Percentiles rank a stretch among this genome's conserved stretches.
These are phyloP conservation scores for Hystrix brachyura DNA, from an alignment of 2,113 vertebrate species.

Conservation along the genomic window DNA sequence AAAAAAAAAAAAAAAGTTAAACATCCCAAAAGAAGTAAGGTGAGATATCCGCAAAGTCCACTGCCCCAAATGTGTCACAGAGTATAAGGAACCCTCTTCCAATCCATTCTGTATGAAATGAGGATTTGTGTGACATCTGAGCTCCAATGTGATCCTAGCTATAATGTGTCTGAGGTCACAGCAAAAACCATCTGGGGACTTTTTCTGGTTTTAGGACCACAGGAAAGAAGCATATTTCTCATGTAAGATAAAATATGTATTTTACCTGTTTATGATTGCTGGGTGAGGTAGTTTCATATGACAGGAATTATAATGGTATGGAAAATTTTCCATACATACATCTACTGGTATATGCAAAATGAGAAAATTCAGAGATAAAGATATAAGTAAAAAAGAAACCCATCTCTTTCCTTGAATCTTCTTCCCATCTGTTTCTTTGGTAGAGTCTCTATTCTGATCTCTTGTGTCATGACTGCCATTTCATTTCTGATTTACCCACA, in stretches of 20 bases:
- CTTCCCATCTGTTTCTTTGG: background rate
- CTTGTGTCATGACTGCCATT: background rate
- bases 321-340: background rate
- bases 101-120: background rate
- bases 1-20: background rate
- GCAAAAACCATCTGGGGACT: background rate
- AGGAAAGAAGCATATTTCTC: background rate
- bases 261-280: conserved; percentile 15
- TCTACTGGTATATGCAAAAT: conserved; percentile 13
- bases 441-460: background rate
- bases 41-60: background rate
- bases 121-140: background rate
- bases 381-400: background rate
- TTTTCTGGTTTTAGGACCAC: background rate
- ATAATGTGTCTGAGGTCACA: background rate
- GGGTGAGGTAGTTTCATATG: background rate
- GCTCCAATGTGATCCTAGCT: background rate
- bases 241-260: background rate
- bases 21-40: background rate
- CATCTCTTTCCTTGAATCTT: background rate
- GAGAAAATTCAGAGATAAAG: background rate
- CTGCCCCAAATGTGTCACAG: background rate
- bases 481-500: background rate
- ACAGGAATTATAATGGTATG: background rate
- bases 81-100: background rate